phyloP scores from a whole-genome alignment of 2,888 invertebrate genomes.

The Linhomoeus sp. region DNA sequence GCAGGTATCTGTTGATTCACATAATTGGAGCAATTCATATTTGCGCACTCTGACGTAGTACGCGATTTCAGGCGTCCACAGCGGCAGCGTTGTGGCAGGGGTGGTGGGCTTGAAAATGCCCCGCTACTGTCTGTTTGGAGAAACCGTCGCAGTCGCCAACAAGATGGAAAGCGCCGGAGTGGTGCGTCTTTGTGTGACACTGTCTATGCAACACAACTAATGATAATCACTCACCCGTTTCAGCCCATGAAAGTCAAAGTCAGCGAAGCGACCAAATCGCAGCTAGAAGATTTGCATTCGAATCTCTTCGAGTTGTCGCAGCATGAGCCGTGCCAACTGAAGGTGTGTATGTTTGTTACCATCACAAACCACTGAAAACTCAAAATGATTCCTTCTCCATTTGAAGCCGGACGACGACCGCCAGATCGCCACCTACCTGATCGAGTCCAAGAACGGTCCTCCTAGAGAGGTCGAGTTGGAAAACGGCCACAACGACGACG shows the following conservation, averaged over 20 bases:
- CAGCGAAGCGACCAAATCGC: constrained; percentile 61
- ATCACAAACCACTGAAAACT: no score
- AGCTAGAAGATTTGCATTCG: constrained; percentile 38
- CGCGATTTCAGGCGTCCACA: constrained; percentile 53
- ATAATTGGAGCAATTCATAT: no score
- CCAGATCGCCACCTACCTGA: constrained; percentile 9
- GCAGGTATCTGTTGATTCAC: no score
- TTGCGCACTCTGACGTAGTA: no score
- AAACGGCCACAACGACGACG: neutral
- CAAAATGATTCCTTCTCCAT: no score
- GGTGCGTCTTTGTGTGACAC: constrained; percentile 23
- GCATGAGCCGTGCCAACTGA: constrained; percentile 6
- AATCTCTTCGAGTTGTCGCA: constrained; percentile 9
- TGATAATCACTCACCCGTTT: constrained; percentile 3
- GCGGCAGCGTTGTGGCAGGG: constrained; percentile 75
- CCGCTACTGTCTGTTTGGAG: constrained; percentile 60
- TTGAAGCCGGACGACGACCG: neutral
- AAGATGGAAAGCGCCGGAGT: constrained; percentile 78
- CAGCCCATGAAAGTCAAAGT: constrained; percentile 75
- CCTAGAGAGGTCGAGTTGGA: constrained; percentile 6
- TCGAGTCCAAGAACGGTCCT: constrained; percentile 10
- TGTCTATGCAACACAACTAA: neutral
- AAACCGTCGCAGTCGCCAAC: constrained; percentile 72
- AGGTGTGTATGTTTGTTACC: constrained; percentile 4
- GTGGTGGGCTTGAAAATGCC: constrained; percentile 88